phyloP scores from a whole-genome alignment of 2,113 vertebrate species.

The Ceyx cyanopectus region DNA sequence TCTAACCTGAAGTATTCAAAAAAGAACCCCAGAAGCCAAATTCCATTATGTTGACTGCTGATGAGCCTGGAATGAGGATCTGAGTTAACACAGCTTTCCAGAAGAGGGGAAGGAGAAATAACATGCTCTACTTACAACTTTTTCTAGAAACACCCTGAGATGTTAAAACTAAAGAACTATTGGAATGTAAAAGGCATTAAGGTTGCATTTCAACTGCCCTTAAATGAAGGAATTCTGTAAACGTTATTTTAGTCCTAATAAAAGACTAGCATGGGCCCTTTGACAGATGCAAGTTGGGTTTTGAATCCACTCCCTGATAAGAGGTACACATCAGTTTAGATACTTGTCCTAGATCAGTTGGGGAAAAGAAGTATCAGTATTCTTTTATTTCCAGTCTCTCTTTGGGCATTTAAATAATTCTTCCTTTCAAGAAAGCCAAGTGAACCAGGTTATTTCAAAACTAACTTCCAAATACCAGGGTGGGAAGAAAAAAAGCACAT shows the following conservation, averaged over 20 bases:
- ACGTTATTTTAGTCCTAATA: neutral
- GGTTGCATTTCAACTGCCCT: neutral
- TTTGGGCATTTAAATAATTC: neutral
- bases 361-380: neutral
- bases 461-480: neutral
- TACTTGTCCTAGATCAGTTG: neutral
- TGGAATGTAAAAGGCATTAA: neutral
- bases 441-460: neutral
- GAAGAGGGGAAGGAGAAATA: neutral
- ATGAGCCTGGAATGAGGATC: neutral
- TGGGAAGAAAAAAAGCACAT: neutral
- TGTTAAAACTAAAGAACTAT: neutral
- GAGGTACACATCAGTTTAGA: neutral
- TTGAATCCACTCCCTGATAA: neutral
- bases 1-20: neutral
- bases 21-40: neutral
- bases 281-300: neutral
- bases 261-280: neutral
- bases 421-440: neutral
- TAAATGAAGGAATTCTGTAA: conserved; percentile 17
- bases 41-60: neutral
- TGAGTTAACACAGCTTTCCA: neutral
- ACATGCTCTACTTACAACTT: neutral
- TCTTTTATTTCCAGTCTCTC: neutral
- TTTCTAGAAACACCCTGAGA: neutral